These are phyloP conservation scores for Tiliqua scincoides DNA, from an alignment of 2,113 vertebrate species.

Conservation along the genomic window DNA sequence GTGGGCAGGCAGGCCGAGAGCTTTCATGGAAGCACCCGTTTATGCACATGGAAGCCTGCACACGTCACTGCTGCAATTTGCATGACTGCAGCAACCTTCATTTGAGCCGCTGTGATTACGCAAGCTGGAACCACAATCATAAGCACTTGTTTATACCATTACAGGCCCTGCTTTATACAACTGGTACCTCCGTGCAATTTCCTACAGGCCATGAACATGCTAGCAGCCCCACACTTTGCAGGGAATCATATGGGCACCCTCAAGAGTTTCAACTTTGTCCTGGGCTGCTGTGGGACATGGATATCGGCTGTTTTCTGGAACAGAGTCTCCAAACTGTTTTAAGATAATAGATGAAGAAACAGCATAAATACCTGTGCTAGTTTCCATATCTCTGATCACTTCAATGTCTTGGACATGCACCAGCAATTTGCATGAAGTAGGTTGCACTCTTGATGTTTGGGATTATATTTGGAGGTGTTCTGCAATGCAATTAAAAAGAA, in stretches of 20 bases:
- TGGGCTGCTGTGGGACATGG: neutral
- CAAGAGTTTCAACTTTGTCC: neutral
- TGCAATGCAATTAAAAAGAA: neutral
- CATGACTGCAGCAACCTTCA: neutral
- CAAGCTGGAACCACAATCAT: neutral
- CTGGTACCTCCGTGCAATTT: neutral
- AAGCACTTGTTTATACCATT: no score
- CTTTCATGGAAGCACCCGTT: neutral
- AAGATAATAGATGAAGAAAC: neutral
- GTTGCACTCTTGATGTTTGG: constrained; percentile 17
- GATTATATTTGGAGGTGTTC: neutral
- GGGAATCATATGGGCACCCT: neutral
- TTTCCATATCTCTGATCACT: neutral
- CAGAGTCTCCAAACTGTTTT: neutral
- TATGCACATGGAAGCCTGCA: neutral
- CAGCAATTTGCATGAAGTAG: neutral
- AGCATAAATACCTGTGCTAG: neutral
- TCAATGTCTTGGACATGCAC: neutral
- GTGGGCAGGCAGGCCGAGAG: neutral
- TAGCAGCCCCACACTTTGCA: neutral
- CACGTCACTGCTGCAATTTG: neutral
- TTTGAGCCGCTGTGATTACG: no score
- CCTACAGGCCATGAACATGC: neutral
- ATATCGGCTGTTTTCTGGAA: neutral
- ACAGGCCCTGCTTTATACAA: neutral